Conservation (phyloP, 2,113 vertebrate species). For the Eublepharis macularius region DNA sequence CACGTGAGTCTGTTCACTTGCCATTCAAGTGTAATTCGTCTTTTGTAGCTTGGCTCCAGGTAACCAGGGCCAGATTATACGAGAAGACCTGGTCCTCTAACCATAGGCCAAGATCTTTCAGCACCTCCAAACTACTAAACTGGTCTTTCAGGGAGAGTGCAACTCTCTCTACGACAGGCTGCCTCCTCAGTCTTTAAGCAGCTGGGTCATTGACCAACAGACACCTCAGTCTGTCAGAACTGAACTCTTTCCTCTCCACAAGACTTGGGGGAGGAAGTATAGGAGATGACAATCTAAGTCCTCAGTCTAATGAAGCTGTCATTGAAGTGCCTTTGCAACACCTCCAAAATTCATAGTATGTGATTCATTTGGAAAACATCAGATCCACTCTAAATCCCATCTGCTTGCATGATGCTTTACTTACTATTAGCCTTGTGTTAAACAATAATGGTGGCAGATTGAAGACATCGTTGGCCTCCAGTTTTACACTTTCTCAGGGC, state of each 20-base stretch:
- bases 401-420: background rate
- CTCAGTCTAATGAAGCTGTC: background rate
- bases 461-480: background rate
- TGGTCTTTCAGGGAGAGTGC: too few relatives aligned
- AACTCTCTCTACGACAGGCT: too few relatives aligned
- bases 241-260: background rate
- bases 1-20: too few relatives aligned
- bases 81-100: too few relatives aligned
- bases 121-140: too few relatives aligned
- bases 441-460: background rate
- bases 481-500: background rate
- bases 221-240: background rate
- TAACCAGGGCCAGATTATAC: too few relatives aligned
- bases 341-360: background rate
- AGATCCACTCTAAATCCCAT: background rate
- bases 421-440: background rate
- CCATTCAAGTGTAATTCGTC: too few relatives aligned
- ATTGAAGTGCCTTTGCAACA: background rate
- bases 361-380: background rate
- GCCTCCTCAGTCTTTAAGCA: background rate
- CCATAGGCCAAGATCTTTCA: too few relatives aligned
- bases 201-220: too few relatives aligned
- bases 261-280: background rate
- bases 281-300: background rate
- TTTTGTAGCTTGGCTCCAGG: too few relatives aligned